Percentiles rank a stretch among this genome's conserved stretches.
Evolutionary conservation across 2,888 invertebrate species (phyloP).

Genomic region (Tipula unca): DNA sequence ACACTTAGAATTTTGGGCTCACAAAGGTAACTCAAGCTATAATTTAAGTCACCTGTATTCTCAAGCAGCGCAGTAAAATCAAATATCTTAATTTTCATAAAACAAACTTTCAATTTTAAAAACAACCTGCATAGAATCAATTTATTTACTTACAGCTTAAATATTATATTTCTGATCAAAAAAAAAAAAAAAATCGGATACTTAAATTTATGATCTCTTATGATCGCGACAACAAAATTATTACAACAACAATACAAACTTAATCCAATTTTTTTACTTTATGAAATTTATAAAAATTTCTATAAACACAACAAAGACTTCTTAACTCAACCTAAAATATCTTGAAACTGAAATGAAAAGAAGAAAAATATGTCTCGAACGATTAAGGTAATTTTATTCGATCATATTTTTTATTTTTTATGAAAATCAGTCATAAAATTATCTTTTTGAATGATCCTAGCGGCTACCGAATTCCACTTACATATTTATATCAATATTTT

Average conservation of each 20-base stretch:
- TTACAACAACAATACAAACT: not conserved
- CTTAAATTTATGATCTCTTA: not conserved
- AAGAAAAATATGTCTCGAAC: not conserved
- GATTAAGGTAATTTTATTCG: constrained; percentile 14
- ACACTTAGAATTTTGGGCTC: too few species aligned
- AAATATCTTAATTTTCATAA: not conserved
- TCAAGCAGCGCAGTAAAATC: not conserved
- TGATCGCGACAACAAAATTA: not conserved
- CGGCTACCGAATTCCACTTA: constrained; percentile 21
- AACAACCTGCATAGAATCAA: not conserved
- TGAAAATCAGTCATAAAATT: constrained; percentile 14
- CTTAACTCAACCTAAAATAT: not conserved
- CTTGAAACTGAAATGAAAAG: not conserved
- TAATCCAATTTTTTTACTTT: not conserved
- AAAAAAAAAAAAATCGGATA: not conserved
- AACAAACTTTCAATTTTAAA: not conserved
- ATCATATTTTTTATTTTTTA: not conserved
- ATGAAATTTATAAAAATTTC: not conserved
- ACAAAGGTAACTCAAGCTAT: too few species aligned
- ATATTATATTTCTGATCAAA: not conserved
- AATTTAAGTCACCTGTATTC: not conserved
- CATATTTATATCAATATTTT: constrained; percentile 3
- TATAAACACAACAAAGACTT: not conserved
- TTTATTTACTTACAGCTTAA: constrained; percentile 3
- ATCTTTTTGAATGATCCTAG: constrained; percentile 19